Evolutionary conservation across 2,113 vertebrate genomes (phyloP).

Genomic region (Lontra canadensis): DNA sequence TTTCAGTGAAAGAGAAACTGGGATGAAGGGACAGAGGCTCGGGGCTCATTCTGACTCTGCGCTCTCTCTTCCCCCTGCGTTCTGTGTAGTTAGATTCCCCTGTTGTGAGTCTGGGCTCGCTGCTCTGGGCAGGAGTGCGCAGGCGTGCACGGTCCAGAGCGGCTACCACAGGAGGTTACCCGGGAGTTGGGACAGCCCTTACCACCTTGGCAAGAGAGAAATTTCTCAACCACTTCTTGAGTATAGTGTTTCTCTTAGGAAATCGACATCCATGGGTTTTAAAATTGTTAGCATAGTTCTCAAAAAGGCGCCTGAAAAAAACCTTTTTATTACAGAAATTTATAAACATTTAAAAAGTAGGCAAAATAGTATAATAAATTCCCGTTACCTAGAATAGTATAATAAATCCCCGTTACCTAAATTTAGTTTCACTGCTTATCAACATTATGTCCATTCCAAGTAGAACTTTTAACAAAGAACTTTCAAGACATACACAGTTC

Average conservation of each 20-base stretch:
- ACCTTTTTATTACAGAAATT: background rate
- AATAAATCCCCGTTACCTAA: background rate
- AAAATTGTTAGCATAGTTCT: background rate
- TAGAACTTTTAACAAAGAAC: conserved; percentile 12
- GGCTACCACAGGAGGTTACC: background rate
- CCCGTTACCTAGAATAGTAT: background rate
- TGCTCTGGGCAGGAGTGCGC: background rate
- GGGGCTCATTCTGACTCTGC: background rate
- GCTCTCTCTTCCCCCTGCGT: background rate
- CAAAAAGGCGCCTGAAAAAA: background rate
- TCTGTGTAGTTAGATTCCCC: background rate
- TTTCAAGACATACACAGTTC: conserved; percentile 5
- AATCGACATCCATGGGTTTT: background rate
- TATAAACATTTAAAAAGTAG: background rate
- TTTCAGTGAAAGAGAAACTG: background rate
- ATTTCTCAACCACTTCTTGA: background rate
- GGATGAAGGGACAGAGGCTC: background rate
- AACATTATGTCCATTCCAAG: conserved; percentile 7
- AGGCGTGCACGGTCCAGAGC: background rate
- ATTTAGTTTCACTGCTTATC: background rate
- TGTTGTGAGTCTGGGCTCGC: background rate
- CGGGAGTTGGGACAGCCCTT: background rate
- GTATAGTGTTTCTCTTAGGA: background rate
- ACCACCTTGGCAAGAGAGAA: background rate
- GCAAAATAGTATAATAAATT: background rate